Base-by-base conservation (phyloP, 2,888 invertebrate genomes). In the Panzeria rudis region DNA sequence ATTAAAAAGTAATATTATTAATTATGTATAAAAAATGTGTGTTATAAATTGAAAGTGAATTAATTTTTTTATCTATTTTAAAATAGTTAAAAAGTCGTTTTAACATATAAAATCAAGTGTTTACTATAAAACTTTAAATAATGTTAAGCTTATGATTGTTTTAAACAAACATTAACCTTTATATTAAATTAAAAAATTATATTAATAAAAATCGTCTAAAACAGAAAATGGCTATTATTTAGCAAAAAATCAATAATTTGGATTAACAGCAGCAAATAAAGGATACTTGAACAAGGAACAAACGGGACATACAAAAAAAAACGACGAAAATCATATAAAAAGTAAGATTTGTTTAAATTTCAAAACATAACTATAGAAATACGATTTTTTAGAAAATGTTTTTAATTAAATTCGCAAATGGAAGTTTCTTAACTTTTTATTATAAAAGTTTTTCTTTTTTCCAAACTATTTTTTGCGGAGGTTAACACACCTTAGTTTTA, bases 201-300 rank as follows among this genome's bases (percentile, higher is more conserved):
- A 54, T n/a, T 54, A 56, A 56, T 32, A 13, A 44, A 50, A 71
- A 47, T 8, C 11, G 56, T 64, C 15, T 38, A 35, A 44, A 61
- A 11, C 7, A 41, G 15, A 11, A 66, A 38, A 47, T 59, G 56
- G 38, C 17, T 17, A 50, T 29, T 71, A 64, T 47, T 56, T 59
- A 59, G 72, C 8, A 77, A 73, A 85, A 91, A 91, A 91, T 90
- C 91, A 90, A 90, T 91, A 91, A 89, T 87, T 90, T 88, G 91
- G 91, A 91, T 91, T 90, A 91, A 90, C 88, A 88, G 90, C 86
- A 83, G 82, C 81, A 81, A 85, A 62, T 66, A 69, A 59, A 85
- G 85, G 85, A 85, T 85, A 82, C 75, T 75, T 78, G 35, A 75
- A 79, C 56, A 78, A 77, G 82, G 82, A 75, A 82, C 75, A 82